Evolutionary conservation across 2,113 vertebrate species (phyloP), one percentile per base, ranked within the genome.

Genomic region (Tichodroma muraria): DNA sequence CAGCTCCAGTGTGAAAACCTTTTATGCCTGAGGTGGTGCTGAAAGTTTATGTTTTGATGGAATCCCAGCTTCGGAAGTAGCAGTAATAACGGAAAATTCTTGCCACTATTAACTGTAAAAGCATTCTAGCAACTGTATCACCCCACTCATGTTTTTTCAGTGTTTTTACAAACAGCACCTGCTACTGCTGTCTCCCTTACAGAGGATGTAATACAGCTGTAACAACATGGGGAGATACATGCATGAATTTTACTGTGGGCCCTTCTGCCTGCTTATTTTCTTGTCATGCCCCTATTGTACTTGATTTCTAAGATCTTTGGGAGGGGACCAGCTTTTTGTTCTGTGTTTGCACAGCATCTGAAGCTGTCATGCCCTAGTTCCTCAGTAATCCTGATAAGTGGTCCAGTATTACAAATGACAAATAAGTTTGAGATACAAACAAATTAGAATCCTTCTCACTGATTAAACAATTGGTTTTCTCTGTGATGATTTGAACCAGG

Each of bases 161-260:
- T 80, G 64, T 88, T 95, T 79, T 94, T 88, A 61, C 75, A 91
- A 93, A 73, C 75, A 61, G 63, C 87, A 94, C 89, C 89, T 97
- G 83, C 86, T 89, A 10, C 27, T 4, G 16, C 63, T 87, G 78
- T 82, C 80, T 89, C 40, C 0, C 0, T 88, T 80, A 38, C 38
- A 73, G 47, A 13, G 45, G 80, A 52, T 80, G 70, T 57, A 85
- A 44, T 80, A 47, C 59, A 89, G 47, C 89, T 97, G 91, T 94
- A 90, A 89, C 87, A 95, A 85, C 69, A 91, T 0, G 10, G 64
- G 22, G 56, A 73, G 57, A 69, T 64, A 71, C 4, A 15, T 31
- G 65, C 30, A 13, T 76, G 27, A 65, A 56, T 93, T 95, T 69
- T 85, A 73, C 15, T 6, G 2, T 61, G 45, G 38, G 63, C 10